Percentiles rank a stretch among this genome's conserved stretches.
Conservation (phyloP, 2,888 invertebrate species). For the Calameuta idolon region DNA sequence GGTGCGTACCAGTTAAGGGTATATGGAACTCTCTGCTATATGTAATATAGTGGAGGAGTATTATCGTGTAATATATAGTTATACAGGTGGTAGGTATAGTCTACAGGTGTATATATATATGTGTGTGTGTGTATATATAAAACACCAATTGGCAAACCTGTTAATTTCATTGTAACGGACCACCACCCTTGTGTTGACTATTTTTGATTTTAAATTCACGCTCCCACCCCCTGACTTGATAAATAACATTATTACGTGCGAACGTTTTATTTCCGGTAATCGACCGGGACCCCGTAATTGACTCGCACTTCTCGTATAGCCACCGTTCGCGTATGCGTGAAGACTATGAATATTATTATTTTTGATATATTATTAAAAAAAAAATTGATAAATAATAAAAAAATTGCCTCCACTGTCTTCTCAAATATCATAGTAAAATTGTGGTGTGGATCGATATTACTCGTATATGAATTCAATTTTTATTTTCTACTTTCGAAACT, state of each 20-base stretch:
- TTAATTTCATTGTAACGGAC: slow-evolving; percentile 49
- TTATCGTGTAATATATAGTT: background rate
- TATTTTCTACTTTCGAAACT: background rate
- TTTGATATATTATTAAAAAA: too few relatives aligned
- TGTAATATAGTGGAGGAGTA: background rate
- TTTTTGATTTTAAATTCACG: slow-evolving; percentile 38
- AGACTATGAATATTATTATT: background rate
- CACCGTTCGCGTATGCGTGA: background rate
- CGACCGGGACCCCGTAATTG: slow-evolving; percentile 5
- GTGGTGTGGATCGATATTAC: too few relatives aligned
- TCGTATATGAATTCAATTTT: background rate
- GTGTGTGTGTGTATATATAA: background rate
- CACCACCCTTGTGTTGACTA: slow-evolving; percentile 18
- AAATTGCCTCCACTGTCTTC: background rate
- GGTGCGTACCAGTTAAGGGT: slow-evolving; percentile 30
- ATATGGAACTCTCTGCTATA: slow-evolving; percentile 11
- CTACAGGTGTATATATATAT: background rate
- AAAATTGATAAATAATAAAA: too few relatives aligned
- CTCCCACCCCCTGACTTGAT: slow-evolving; percentile 30
- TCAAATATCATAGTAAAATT: background rate
- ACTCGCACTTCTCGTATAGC: background rate
- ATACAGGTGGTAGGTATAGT: background rate
- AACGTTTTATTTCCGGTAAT: slow-evolving; percentile 42
- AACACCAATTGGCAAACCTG: slow-evolving; percentile 34
- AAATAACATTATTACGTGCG: slow-evolving; percentile 42